phyloP scores from a whole-genome alignment of 2,113 vertebrate species.

The Heliornis fulica region DNA sequence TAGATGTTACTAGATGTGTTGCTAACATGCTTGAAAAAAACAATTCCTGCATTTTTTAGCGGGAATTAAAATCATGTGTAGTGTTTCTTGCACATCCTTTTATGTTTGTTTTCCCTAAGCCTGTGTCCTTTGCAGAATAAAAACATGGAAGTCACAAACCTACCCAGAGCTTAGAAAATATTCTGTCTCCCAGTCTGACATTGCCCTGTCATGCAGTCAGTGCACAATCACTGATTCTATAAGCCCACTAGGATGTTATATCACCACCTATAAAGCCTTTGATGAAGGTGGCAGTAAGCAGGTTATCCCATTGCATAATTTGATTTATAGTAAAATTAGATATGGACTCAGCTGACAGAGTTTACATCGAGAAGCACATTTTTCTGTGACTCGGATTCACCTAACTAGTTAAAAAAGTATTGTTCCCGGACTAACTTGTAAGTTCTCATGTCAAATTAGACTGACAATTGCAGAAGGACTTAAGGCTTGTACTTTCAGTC shows the following conservation, averaged over 20 bases:
- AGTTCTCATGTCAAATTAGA: not conserved
- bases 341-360: not conserved
- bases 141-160: not conserved
- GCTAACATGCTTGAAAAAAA: not conserved
- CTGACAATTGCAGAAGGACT: not conserved
- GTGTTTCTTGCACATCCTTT: not conserved
- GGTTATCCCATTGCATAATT: conserved; percentile 12
- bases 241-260: conserved; percentile 9
- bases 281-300: not conserved
- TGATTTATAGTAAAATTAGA: not conserved
- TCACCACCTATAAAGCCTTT: not conserved
- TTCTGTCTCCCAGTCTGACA: not conserved
- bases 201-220: not conserved
- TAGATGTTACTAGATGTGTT: not conserved
- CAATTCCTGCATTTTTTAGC: not conserved
- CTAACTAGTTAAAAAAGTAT: not conserved
- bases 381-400: not conserved
- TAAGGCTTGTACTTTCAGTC: not conserved
- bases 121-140: not conserved
- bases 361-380: not conserved
- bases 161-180: not conserved
- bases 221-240: not conserved
- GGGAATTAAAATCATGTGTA: not conserved
- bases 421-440: not conserved
- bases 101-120: not conserved